Evolutionary conservation across 2,797 vertebrate species (phyloP).

Genomic region (Propithecus perrieri): DNA sequence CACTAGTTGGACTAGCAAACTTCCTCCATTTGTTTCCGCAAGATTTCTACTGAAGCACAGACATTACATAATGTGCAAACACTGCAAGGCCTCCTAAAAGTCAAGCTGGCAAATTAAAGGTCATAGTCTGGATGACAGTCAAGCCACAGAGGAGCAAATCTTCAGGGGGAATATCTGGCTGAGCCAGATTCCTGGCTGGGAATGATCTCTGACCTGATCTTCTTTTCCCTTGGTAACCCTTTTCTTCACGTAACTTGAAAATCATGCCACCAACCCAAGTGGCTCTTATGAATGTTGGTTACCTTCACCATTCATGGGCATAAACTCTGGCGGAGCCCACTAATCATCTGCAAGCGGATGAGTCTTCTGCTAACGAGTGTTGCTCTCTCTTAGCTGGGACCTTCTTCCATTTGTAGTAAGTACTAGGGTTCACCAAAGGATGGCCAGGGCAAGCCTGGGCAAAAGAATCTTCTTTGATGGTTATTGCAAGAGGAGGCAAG

Average conservation of each 20-base stretch:
- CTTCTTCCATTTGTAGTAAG: neutral
- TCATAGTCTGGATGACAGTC: constrained; percentile 82
- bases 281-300: neutral
- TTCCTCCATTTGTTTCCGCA: constrained; percentile 88
- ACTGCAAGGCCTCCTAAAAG: constrained; percentile 73
- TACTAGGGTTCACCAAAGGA: neutral
- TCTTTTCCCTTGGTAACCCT: constrained; percentile 72
- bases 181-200: constrained; percentile 54
- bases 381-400: neutral
- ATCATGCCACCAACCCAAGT: neutral
- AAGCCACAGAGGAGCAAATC: constrained; percentile 82
- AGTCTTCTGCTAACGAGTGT: neutral
- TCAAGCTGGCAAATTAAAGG: constrained; percentile 75
- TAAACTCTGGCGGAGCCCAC: neutral
- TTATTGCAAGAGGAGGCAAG: neutral
- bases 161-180: constrained; percentile 54
- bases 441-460: neutral
- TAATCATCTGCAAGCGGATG: neutral
- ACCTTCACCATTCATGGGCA: neutral
- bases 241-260: constrained; percentile 73
- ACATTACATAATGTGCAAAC: constrained; percentile 87
- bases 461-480: neutral
- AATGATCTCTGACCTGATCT: constrained; percentile 79
- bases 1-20: constrained; percentile 84
- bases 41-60: constrained; percentile 86